Conservation (phyloP, 2,888 invertebrate genomes). For the Epiblema foenella region DNA sequence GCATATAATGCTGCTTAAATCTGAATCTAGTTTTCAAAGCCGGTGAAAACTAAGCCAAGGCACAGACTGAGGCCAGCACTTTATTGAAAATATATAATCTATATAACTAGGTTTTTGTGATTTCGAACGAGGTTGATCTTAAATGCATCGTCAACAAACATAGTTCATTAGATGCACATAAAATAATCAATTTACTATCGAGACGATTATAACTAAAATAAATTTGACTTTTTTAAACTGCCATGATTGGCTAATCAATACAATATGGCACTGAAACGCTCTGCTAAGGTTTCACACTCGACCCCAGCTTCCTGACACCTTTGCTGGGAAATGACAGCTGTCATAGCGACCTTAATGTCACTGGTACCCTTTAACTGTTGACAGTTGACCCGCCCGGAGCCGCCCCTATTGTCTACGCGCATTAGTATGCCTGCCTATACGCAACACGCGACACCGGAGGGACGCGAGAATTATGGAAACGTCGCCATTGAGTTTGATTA, state of each 20-base stretch:
- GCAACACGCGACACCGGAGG: constrained; percentile 4
- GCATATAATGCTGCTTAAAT: constrained; percentile 28
- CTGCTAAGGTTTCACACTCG: not conserved
- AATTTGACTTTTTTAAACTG: not conserved
- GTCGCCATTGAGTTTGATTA: constrained; percentile 16
- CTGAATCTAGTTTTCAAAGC: constrained; percentile 39
- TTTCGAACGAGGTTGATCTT: constrained; percentile 2
- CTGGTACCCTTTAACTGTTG: constrained; percentile 13
- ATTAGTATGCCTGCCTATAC: constrained; percentile 16
- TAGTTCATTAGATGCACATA: not conserved
- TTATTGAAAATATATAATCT: constrained; percentile 21
- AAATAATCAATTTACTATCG: not conserved
- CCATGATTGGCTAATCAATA: constrained; percentile 4
- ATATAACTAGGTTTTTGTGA: constrained; percentile 9
- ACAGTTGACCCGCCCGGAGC: constrained; percentile 11
- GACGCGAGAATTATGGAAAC: constrained; percentile 15
- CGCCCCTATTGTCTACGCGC: constrained; percentile 28
- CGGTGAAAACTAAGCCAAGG: constrained; percentile 40
- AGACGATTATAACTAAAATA: not conserved
- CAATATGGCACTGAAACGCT: constrained; percentile 19
- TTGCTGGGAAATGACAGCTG: constrained; percentile 9
- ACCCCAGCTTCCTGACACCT: constrained; percentile 9
- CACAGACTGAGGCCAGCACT: constrained; percentile 28
- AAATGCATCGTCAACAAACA: constrained; percentile 9
- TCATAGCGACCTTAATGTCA: constrained; percentile 25